Conservation (phyloP, 2,797 vertebrate species). For the Pseudochirops corinnae region DNA sequence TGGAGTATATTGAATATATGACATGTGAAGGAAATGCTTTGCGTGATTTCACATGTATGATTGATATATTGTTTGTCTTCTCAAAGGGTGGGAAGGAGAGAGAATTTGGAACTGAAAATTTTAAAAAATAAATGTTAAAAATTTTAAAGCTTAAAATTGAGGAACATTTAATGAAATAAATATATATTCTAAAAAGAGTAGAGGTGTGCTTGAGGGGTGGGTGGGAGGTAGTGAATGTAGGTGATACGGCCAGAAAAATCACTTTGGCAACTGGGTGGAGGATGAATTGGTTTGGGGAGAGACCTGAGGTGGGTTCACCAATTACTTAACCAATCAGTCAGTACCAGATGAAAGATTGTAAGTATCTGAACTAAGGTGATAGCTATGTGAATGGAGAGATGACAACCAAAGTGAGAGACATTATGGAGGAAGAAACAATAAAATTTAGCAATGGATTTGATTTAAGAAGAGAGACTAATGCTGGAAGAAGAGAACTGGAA, state of each 20-base stretch:
- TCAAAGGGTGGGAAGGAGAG: neutral
- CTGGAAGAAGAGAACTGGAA: neutral
- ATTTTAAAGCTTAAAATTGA: neutral
- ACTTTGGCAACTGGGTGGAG: neutral
- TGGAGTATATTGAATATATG: neutral
- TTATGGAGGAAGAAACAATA: neutral
- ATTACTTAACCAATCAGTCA: neutral
- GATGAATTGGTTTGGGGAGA: neutral
- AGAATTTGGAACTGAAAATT: neutral
- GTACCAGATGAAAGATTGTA: neutral
- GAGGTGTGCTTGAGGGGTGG: too few species aligned
- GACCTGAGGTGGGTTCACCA: neutral
- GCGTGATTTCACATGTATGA: neutral
- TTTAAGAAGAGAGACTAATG: neutral
- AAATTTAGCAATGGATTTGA: neutral
- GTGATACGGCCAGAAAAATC: neutral
- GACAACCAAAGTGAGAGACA: neutral
- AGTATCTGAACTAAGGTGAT: neutral
- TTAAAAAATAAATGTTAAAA: neutral
- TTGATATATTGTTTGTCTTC: neutral
- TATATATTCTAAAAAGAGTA: neutral
- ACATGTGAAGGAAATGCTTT: neutral
- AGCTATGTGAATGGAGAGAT: neutral
- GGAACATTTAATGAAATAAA: neutral
- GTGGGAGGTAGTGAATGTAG: too few species aligned